phyloP scores from a whole-genome alignment of 2,797 vertebrate genomes.

The Philypnodon macrostomus region DNA sequence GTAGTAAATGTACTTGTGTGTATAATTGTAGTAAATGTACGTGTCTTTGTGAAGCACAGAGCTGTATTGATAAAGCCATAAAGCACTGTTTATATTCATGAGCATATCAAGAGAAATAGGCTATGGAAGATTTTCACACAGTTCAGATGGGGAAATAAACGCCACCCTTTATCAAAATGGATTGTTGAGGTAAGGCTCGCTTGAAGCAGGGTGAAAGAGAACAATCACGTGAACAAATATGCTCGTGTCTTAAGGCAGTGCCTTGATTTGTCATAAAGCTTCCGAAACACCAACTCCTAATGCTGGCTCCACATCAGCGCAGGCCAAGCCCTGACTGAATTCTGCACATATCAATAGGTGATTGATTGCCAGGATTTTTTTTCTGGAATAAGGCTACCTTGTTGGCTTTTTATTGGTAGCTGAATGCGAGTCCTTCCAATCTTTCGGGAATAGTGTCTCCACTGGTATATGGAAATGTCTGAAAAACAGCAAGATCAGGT shows the following conservation, averaged over 20 bases:
- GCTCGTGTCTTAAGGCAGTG: conserved; percentile 92
- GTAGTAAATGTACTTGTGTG: too few species aligned
- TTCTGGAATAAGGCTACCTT: conserved; percentile 81
- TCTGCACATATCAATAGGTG: conserved; percentile 70
- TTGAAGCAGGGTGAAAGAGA: conserved; percentile 78
- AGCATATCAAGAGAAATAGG: conserved; percentile 44
- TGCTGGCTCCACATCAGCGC: conserved; percentile 68
- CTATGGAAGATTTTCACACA: conserved; percentile 57
- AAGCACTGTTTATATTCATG: conserved; percentile 26
- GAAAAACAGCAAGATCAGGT: conserved; percentile 97
- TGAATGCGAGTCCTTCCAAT: conserved; percentile 92
- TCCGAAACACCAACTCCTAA: conserved; percentile 82
- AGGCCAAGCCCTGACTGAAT: conserved; percentile 59
- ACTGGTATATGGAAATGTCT: conserved; percentile 94
- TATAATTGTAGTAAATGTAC: not conserved
- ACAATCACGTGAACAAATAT: conserved; percentile 98
- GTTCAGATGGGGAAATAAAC: conserved; percentile 70
- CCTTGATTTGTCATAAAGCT: conserved; percentile 94
- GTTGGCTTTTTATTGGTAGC: conserved; percentile 97
- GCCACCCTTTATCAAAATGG: conserved; percentile 78
- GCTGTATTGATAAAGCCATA: conserved; percentile 6
- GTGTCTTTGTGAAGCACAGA: not conserved
- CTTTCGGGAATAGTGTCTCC: conserved; percentile 98
- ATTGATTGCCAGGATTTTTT: conserved; percentile 80
- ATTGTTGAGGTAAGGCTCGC: conserved; percentile 80